Evolutionary conservation across 2,888 invertebrate genomes (phyloP), one percentile per base, ranked within the genome.

Genomic region (Torymus tubicola): DNA sequence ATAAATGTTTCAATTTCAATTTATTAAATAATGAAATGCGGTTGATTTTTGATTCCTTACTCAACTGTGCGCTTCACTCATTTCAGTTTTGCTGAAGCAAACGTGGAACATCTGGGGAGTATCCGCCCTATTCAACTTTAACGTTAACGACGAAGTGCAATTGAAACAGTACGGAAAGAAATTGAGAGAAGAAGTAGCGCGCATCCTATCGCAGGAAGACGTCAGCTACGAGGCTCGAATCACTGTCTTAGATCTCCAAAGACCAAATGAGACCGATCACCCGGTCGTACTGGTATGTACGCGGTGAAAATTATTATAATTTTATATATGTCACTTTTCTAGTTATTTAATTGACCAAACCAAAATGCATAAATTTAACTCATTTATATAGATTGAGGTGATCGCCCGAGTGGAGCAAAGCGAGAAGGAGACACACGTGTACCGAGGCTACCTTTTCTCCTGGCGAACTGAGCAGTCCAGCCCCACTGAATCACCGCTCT

Each of bases 71-170:
- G 42, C 42, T 42, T 42, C 8, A 8, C 8, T 55, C n/a, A 53
- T 61, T 71, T 21, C 21, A 91, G 91, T 84, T 63, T 82, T 91
- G 14, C 77, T 89, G 50, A 82, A 84, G 55, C 86, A 88, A 82
- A 89, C 88, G 13, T 91, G 91, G 91, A 87, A 84, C 53, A 81
- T 90, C 42, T 90, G 84, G 82, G 88, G 86, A 24, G 88, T 89
- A 8, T 90, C 91, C 13, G 84, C 87, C 4, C 83, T 91, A 68
- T 89, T 88, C 76, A 86, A 87, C 76, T 87, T 90, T 76, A 63
- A 86, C 52, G 78, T 80, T 11, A 69, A 85, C n/a, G 85, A 86
- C 72, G 85, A 89, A 79, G 67, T 88, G 3, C 83, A 85, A 68
- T 83, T 91, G 14, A 91, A 91, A 83, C 80, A 86, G 18, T 91